phyloP scores from a whole-genome alignment of 2,113 vertebrate genomes.

The Mus spicilegus region DNA sequence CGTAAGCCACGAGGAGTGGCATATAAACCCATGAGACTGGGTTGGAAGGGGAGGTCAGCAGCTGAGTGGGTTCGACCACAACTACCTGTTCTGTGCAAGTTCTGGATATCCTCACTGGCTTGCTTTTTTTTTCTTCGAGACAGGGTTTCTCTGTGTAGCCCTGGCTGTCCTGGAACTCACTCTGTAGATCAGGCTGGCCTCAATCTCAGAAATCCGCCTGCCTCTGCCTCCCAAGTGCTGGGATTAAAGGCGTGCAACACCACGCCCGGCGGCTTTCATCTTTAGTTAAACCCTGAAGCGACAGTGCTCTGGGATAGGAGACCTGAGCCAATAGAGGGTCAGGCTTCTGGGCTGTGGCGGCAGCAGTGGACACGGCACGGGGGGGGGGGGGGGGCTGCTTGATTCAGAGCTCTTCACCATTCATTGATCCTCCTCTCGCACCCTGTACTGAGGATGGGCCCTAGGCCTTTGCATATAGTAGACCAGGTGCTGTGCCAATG shows the following conservation, averaged over 20 bases:
- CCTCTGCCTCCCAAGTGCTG: no score
- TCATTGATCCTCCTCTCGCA: not conserved
- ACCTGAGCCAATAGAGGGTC: not conserved
- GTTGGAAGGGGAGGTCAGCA: not conserved
- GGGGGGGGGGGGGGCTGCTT: not conserved
- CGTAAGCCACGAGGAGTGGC: not conserved
- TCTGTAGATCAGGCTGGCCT: no score
- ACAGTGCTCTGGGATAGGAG: not conserved
- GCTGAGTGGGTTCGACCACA: not conserved
- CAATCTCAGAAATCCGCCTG: no score
- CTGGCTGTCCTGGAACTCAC: no score
- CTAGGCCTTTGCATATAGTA: not conserved
- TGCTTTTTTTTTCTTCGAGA: no score
- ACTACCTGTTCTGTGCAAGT: not conserved
- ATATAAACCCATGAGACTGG: not conserved
- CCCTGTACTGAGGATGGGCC: not conserved
- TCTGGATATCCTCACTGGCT: not conserved
- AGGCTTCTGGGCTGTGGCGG: not conserved
- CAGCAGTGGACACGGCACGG: not conserved
- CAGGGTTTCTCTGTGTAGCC: no score
- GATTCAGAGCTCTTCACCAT: not conserved
- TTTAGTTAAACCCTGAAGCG: not conserved
- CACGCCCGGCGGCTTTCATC: not conserved
- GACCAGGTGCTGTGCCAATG: not conserved
- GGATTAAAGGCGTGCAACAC: no score